Conservation (phyloP, 2,888 invertebrate genomes). For the Baccha elongata region DNA sequence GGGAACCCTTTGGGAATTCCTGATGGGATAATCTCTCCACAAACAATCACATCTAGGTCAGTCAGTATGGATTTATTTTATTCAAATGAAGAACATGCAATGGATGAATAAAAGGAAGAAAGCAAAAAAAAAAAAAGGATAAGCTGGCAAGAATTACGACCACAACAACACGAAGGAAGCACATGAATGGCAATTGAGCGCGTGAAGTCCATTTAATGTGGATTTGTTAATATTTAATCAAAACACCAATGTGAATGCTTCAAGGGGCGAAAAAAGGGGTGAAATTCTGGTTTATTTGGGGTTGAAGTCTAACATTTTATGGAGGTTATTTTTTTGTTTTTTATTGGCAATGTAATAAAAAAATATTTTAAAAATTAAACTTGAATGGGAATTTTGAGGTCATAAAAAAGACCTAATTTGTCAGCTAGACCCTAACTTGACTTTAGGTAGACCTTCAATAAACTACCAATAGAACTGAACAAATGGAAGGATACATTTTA, state of each 20-base stretch:
- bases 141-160: slow-evolving; percentile 54
- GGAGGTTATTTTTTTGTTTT: slow-evolving; percentile 5
- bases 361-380: slow-evolving; percentile 36
- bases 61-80: slow-evolving; percentile 39
- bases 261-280: slow-evolving; percentile 20
- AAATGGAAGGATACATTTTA: no score
- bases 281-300: slow-evolving; percentile 11
- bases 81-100: slow-evolving; percentile 55
- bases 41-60: slow-evolving; percentile 64
- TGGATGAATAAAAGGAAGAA: slow-evolving; percentile 10
- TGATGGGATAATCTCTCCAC: slow-evolving; percentile 35
- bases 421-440: no score
- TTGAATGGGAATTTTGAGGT: background rate
- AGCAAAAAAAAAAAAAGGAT: slow-evolving; percentile 11
- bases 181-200: slow-evolving; percentile 36
- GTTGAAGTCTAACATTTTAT: slow-evolving; percentile 1
- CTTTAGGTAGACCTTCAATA: no score
- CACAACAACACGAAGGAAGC: slow-evolving; percentile 25
- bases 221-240: slow-evolving; percentile 71
- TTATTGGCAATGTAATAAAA: slow-evolving; percentile 24
- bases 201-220: slow-evolving; percentile 59
- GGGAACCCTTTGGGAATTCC: slow-evolving; percentile 31
- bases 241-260: slow-evolving; percentile 45
- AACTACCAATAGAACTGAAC: no score
- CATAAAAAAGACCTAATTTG: slow-evolving; percentile 17